Evolutionary conservation across 2,888 invertebrate species (phyloP).

Genomic region (Julus scanicus): DNA sequence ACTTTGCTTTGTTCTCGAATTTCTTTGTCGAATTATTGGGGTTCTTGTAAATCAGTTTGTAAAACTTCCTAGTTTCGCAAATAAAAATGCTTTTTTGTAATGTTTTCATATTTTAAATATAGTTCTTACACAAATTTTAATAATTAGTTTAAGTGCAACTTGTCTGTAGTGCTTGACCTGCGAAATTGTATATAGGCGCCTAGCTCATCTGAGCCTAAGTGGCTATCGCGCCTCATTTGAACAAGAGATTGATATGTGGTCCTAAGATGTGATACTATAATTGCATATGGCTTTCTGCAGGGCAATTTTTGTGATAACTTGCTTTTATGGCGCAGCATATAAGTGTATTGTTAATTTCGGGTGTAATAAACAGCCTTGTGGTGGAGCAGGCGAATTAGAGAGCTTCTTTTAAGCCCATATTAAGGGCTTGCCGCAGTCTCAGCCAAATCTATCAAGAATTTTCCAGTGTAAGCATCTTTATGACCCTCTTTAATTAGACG

Average conservation of each 20-base stretch:
- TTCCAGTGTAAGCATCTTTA: constrained; percentile 52
- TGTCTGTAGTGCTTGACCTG: neutral
- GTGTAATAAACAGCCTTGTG: constrained; percentile 31
- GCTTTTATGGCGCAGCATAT: neutral
- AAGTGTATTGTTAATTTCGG: constrained; percentile 24
- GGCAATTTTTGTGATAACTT: constrained; percentile 28
- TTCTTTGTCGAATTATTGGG: too few species aligned
- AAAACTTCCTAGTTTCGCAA: too few species aligned
- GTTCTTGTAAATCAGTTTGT: too few species aligned
- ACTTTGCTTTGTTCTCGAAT: too few species aligned
- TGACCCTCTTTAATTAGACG: constrained; percentile 48
- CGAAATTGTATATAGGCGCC: neutral
- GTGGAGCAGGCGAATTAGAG: neutral
- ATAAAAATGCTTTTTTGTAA: too few species aligned
- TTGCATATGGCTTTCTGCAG: constrained; percentile 22
- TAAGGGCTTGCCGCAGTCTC: constrained; percentile 39
- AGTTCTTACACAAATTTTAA: too few species aligned
- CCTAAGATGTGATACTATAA: neutral
- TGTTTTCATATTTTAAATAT: too few species aligned
- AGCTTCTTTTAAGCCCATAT: constrained; percentile 30
- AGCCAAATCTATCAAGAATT: constrained; percentile 52
- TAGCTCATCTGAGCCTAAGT: neutral
- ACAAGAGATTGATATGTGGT: neutral
- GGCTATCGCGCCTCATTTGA: neutral
- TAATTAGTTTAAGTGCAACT: too few species aligned